These are phyloP conservation scores for Larimichthys crocea DNA, from an alignment of 2,113 vertebrate genomes.

Conservation along the genomic window DNA sequence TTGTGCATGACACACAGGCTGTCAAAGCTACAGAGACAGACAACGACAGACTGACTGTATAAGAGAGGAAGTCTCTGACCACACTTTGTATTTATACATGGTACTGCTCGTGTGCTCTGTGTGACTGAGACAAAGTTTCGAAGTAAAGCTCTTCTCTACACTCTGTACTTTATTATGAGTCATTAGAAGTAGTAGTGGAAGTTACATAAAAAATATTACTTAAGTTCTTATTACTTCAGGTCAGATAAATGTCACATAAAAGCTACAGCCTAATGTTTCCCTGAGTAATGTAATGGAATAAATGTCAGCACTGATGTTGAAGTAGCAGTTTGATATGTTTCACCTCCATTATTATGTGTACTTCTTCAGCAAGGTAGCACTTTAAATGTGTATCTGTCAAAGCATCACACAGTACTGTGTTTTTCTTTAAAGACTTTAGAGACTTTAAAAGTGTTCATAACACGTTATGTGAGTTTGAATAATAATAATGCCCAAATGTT, in stretches of 20 bases:
- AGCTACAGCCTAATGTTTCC: not conserved
- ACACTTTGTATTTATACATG: conserved; percentile 20
- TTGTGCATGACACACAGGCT: not conserved
- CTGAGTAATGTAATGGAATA: not conserved
- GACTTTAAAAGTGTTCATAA: not conserved
- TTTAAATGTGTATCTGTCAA: not conserved
- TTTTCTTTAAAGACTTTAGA: too few relatives aligned
- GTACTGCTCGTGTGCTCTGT: not conserved
- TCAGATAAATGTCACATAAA: not conserved
- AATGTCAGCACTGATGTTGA: not conserved
- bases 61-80: conserved; percentile 19
- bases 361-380: not conserved
- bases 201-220: not conserved
- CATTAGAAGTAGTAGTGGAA: too few relatives aligned
- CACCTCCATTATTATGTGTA: conserved; percentile 5
- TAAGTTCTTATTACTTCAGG: not conserved
- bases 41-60: not conserved
- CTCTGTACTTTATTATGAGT: not conserved
- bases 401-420: not conserved
- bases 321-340: not conserved
- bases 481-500: not conserved
- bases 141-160: not conserved
- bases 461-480: not conserved
- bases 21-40: conserved; percentile 16
- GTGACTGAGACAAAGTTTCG: not conserved